Base-by-base conservation (phyloP, 2,797 vertebrate species). In the Heterohyrax brucei region DNA sequence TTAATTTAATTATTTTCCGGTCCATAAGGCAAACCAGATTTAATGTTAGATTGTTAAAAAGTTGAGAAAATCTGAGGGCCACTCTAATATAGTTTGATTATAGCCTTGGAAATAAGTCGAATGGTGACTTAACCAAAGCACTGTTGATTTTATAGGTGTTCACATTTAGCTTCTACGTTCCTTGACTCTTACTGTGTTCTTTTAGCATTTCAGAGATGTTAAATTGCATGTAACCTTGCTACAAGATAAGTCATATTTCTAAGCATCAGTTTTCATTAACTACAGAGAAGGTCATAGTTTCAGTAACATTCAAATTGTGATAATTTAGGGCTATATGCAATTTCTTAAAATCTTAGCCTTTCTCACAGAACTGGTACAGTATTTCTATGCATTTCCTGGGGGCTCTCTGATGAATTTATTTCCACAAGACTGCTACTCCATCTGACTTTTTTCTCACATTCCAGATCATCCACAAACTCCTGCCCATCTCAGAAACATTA, bases 1-100 rank as follows among this genome's bases (percentile, higher is more conserved):
- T 95, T 96, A 72, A 94, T 94, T 96, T 85, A 83, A 79, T 89
- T 97, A 91, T 84, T 75, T 61, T 78, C 24, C 48, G 84, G 39
- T 14, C 33, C 10, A 33, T 95, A 53, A 75, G 9, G 18, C 75
- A 72, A 95, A 33, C 14, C 39, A 61, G 83, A 81, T 94, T 83
- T 89, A 92, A 56, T 90, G 76, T 87, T 61, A 30, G 30, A 33
- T 95, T 46, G 14, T 50, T 59, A 68, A 96, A 53, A 75, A 75
- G n/a, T 16, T 78, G 86, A 79, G 46, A 53, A 85, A 79, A 66
- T 50, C 19, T 30, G 24, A 92, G 33, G 33, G 44, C 18, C 70
- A 62, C 12, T 4, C 7, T 94, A n/a, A 16, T 13, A 21, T 24
- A 77, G 21, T 95, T 83, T 33, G 66, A 56, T 75, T 19, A 59